These are phyloP conservation scores for Trachelus stipa DNA, from an alignment of 2,888 invertebrate species.

Conservation along the genomic window DNA sequence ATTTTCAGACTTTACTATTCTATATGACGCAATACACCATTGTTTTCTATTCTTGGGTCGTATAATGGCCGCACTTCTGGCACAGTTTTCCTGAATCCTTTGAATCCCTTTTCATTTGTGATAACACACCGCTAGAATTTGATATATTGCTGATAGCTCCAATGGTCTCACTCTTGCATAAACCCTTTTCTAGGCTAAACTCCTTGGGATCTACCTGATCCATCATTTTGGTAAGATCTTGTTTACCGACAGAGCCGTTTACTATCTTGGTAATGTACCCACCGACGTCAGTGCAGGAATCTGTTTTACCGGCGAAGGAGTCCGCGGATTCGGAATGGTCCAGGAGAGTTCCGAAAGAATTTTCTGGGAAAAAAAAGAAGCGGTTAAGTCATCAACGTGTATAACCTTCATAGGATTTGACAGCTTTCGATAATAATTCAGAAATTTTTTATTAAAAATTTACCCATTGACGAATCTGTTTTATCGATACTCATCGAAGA, in stretches of 20 bases:
- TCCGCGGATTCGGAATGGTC: conserved; percentile 32
- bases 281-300: neutral
- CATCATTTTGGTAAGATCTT: neutral
- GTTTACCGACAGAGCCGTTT: neutral
- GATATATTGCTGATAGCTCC: conserved; percentile 54
- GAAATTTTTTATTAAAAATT: conserved; percentile 14
- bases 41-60: conserved; percentile 30
- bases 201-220: neutral
- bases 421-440: neutral
- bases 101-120: conserved; percentile 27
- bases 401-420: neutral
- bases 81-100: conserved; percentile 39
- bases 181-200: conserved; percentile 15
- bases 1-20: neutral
- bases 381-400: neutral
- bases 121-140: conserved; percentile 27
- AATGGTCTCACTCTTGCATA: conserved; percentile 59
- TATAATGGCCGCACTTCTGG: conserved; percentile 53
- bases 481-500: conserved; percentile 48
- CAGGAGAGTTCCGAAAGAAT: conserved; percentile 34
- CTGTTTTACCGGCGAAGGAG: conserved; percentile 13
- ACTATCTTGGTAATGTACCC: neutral
- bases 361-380: neutral
- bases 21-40: neutral
- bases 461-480: conserved; percentile 47